These are phyloP conservation scores for Gallinago solitaria DNA, from an alignment of 2,797 vertebrate species.

Conservation along the genomic window DNA sequence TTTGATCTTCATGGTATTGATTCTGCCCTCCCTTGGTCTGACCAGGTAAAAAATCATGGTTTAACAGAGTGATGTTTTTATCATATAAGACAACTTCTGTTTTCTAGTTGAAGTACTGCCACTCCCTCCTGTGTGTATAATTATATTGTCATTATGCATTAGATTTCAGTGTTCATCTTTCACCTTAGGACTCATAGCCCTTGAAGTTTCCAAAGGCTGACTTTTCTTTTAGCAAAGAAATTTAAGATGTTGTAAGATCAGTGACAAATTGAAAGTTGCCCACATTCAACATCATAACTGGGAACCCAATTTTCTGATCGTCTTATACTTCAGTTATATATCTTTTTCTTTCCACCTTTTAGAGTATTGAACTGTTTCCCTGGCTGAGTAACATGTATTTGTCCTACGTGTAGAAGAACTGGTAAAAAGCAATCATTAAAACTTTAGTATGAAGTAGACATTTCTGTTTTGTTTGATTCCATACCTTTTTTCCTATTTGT, in stretches of 20 bases:
- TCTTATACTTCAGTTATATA: not conserved
- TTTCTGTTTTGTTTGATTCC: not conserved
- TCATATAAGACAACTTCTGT: not conserved
- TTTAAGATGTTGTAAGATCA: not conserved
- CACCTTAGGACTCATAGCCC: not conserved
- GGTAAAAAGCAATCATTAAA: not conserved
- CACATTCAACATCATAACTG: not conserved
- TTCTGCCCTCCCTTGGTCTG: slow-evolving; percentile 95
- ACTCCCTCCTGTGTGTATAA: not conserved
- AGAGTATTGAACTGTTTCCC: not conserved
- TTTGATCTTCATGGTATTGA: slow-evolving; percentile 96
- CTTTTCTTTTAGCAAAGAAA: not conserved
- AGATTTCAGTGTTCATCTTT: not conserved
- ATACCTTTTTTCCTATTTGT: not conserved
- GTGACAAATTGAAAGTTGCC: not conserved
- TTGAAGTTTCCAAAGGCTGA: not conserved
- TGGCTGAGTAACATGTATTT: not conserved
- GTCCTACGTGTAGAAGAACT: not conserved
- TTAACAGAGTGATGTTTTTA: not conserved
- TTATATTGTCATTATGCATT: not conserved
- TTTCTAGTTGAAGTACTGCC: not conserved
- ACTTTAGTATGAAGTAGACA: not conserved
- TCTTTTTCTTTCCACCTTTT: not conserved
- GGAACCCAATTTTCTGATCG: not conserved
- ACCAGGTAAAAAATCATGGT: slow-evolving; percentile 83